These are phyloP conservation scores for Bembecia ichneumoniformis DNA, from an alignment of 2,888 invertebrate genomes.

Conservation along the genomic window DNA sequence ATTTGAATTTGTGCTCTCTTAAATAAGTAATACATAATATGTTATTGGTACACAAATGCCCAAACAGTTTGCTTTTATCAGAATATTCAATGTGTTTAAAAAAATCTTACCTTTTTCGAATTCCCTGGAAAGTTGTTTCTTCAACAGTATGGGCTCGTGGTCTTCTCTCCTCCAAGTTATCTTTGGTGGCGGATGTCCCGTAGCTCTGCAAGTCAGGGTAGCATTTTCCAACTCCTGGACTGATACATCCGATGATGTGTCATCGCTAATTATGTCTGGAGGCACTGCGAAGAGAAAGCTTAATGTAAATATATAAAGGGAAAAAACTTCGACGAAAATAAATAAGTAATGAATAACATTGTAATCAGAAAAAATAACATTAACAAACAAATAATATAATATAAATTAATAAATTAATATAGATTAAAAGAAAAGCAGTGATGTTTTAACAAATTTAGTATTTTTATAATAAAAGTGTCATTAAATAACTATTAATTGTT, in stretches of 20 bases:
- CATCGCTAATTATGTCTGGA: constrained; percentile 83
- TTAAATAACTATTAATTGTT: too few relatives aligned
- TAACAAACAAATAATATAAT: too few relatives aligned
- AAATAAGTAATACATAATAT: too few relatives aligned
- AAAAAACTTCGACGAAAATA: background rate
- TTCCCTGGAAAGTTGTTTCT: constrained; percentile 62
- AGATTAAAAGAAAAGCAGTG: too few relatives aligned
- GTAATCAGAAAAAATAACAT: too few relatives aligned
- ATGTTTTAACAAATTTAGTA: too few relatives aligned
- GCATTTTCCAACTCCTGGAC: constrained; percentile 88
- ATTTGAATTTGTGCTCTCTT: too few relatives aligned
- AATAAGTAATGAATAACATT: background rate
- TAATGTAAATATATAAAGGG: background rate
- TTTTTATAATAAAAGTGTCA: too few relatives aligned
- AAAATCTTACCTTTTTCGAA: constrained; percentile 52
- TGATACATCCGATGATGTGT: constrained; percentile 83
- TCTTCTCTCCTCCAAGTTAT: constrained; percentile 89
- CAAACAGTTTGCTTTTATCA: too few relatives aligned
- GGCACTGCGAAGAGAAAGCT: constrained; percentile 71
- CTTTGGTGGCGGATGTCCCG: constrained; percentile 84
- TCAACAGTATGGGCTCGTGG: constrained; percentile 74
- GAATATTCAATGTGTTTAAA: too few relatives aligned
- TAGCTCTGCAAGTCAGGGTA: constrained; percentile 86
- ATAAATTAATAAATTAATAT: too few relatives aligned
- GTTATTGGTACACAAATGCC: too few relatives aligned